Percentiles rank a stretch among this genome's conserved stretches.
phyloP scores from a whole-genome alignment of 1,140 invertebrate genomes.

The Habropoda laboriosa region DNA sequence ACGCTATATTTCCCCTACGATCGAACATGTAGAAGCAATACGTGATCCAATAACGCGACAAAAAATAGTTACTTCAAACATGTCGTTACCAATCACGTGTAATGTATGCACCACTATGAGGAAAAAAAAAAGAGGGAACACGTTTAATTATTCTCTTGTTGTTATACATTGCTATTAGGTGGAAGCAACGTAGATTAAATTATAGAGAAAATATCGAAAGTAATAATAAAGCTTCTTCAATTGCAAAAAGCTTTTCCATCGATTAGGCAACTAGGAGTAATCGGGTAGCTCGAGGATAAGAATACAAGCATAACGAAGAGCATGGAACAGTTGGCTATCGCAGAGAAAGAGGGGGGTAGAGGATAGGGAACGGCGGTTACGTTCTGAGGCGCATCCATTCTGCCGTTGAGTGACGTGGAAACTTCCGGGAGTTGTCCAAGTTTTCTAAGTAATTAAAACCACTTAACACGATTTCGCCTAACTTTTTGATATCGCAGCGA shows the following conservation, averaged over 20 bases:
- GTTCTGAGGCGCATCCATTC: constrained; percentile 30
- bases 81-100: no score
- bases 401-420: constrained; percentile 57
- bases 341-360: constrained; percentile 1
- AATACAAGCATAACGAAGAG: not conserved
- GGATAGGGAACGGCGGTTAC: constrained; percentile 26
- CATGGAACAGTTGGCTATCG: not conserved
- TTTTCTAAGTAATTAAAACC: constrained; percentile 69
- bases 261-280: constrained; percentile 38
- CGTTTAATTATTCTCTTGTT: not conserved
- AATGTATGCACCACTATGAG: no score
- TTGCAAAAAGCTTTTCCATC: constrained; percentile 21
- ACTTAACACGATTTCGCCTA: constrained; percentile 63
- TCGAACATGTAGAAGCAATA: not conserved
- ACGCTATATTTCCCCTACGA: no score
- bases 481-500: constrained; percentile 61
- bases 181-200: not conserved
- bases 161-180: not conserved
- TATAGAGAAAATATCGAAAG: not conserved
- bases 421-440: constrained; percentile 59
- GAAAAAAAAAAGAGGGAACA: no score
- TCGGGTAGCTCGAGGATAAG: constrained; percentile 19
- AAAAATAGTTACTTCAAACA: no score
- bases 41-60: not conserved
- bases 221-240: constrained; percentile 48